phyloP scores from a whole-genome alignment of 2,113 vertebrate genomes.

The Struthio camelus region DNA sequence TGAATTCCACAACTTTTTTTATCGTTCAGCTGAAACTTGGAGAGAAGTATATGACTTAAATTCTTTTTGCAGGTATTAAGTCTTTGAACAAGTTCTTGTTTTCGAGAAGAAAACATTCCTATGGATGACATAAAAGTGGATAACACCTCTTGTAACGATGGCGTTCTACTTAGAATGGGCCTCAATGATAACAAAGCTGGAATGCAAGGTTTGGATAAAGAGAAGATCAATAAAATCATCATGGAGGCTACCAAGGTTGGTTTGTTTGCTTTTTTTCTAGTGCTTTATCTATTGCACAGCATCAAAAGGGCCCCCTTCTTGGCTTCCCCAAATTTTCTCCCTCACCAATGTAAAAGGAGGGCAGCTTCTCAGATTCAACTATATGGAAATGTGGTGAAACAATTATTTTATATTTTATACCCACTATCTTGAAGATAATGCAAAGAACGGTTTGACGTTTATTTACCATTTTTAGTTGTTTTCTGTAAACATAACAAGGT shows the following conservation, averaged over 20 bases:
- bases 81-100: neutral
- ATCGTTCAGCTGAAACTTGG: neutral
- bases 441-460: neutral
- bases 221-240: slow-evolving; percentile 98
- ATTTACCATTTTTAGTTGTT: neutral
- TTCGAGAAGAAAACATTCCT: neutral
- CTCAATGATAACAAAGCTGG: slow-evolving; percentile 99
- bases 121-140: slow-evolving; percentile 60
- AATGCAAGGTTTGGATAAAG: slow-evolving; percentile 96
- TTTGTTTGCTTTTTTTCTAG: neutral
- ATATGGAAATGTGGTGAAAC: neutral
- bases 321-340: neutral
- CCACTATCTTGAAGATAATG: neutral
- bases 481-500: neutral
- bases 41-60: slow-evolving; percentile 3
- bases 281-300: neutral
- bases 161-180: slow-evolving; percentile 88
- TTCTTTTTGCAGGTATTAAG: slow-evolving; percentile 56
- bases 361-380: neutral
- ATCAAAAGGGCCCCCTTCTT: neutral
- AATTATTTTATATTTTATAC: neutral
- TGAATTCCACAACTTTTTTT: accelerated
- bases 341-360: neutral
- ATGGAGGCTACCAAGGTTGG: slow-evolving; percentile 93
- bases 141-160: slow-evolving; percentile 60